Base-by-base conservation (phyloP, 2,113 vertebrate species). In the Rhinopithecus roxellana region DNA sequence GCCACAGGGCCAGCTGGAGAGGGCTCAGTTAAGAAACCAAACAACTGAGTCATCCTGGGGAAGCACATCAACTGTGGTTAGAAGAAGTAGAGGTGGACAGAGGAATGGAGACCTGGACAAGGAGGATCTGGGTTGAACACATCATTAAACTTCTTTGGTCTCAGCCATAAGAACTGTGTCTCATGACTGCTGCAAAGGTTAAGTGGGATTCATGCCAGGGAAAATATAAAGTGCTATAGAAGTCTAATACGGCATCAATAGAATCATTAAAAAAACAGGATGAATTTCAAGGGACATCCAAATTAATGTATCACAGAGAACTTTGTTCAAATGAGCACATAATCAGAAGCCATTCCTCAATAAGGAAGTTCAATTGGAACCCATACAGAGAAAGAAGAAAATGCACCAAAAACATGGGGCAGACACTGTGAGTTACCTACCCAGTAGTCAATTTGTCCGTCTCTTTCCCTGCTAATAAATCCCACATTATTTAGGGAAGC, bases 381-480 rank as follows among this genome's bases (percentile, higher is more conserved):
- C 16, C 67, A 50, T 50, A 78, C 77, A 55, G 35, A 67, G 40
- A 88, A 13, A 50, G 32, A 89, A 79, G 23, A 81, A 96, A 93
- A 25, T 27, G 32, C 7, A 72, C 7, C 1, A 43, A 25, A 86
- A 79, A 79, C 38, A 61, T 1, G 8, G 14, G 17, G 13, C 2
- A 64, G n/a, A 67, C 8, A 45, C 35, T 57, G 5, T 30, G 27
- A 88, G 32, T 52, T 67, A 17, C 40, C 23, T 38, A 45, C n/a
- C 20, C 23, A 52, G 22, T 0, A 16, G 43, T 88, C n/a, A 13
- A 23, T 25, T 12, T 72, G 25, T 52, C 35, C 25, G 10, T 45
- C 40, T 57, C 23, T 30, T 77, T 97, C 52, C 13, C 30, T 61
- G 52, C 67, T 88, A 61, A 97, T 12, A 45, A 93, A 89, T 83